Conservation (phyloP, 2,888 invertebrate genomes). For the Papilio elwesi region DNA sequence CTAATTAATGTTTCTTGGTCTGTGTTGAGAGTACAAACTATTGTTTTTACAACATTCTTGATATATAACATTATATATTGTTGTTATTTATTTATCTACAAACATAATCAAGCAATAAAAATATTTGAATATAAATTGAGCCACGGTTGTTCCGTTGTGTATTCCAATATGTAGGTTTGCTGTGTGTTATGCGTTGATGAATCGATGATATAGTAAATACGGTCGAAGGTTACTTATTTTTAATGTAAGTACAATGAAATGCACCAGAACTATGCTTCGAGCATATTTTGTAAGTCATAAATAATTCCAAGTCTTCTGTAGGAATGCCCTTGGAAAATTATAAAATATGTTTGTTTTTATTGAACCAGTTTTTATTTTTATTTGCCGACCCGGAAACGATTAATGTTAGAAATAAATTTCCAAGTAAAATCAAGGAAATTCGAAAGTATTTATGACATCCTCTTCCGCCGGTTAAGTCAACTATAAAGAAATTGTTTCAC, state of each 20-base stretch:
- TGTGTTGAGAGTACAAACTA: slow-evolving; percentile 10
- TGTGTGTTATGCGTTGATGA: no score
- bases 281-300: neutral
- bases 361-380: neutral
- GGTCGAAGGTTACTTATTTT: no score
- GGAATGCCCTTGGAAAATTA: neutral
- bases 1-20: slow-evolving; percentile 21
- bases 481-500: neutral
- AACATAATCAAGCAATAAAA: neutral
- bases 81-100: slow-evolving; percentile 4
- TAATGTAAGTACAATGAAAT: no score
- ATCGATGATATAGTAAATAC: no score
- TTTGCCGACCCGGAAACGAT: slow-evolving; percentile 14
- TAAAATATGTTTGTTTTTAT: slow-evolving; percentile 1
- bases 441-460: slow-evolving; percentile 19
- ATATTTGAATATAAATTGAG: no score
- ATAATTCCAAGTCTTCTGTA: neutral
- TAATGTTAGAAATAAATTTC: slow-evolving; percentile 25
- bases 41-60: slow-evolving; percentile 29
- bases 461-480: slow-evolving; percentile 6
- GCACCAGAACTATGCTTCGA: no score
- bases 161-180: no score
- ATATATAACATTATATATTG: slow-evolving; percentile 11
- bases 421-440: slow-evolving; percentile 10
- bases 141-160: no score